Evolutionary conservation across 2,113 vertebrate species (phyloP).

Genomic region (Melanotaenia duboulayi): DNA sequence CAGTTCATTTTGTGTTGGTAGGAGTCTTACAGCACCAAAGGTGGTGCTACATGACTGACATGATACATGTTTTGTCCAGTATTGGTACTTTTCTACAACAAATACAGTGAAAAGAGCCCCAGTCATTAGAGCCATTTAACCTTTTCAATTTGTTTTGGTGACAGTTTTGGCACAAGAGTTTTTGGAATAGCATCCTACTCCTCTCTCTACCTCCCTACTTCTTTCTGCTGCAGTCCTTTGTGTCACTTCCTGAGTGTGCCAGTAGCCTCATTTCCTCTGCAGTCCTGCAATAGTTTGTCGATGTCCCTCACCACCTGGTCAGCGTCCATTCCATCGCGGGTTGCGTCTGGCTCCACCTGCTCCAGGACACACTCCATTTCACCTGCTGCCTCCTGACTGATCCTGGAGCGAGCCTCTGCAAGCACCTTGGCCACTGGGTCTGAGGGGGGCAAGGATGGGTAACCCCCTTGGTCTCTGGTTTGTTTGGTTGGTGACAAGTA

Average conservation of each 20-base stretch:
- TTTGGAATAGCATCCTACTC: constrained; percentile 58
- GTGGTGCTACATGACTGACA: constrained; percentile 51
- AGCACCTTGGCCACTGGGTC: constrained; percentile 90
- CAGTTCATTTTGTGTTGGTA: constrained; percentile 59
- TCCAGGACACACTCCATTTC: constrained; percentile 92
- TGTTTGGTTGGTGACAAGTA: constrained; percentile 96
- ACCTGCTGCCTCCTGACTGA: constrained; percentile 80
- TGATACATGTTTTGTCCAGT: constrained; percentile 59
- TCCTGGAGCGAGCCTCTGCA: constrained; percentile 88
- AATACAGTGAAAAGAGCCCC: constrained; percentile 68
- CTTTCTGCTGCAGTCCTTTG: constrained; percentile 33
- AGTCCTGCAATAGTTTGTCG: constrained; percentile 99
- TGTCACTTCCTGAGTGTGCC: constrained; percentile 91
- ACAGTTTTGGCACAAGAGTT: constrained; percentile 72
- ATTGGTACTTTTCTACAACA: constrained; percentile 62
- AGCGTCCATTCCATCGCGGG: constrained; percentile 91
- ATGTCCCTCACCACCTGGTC: constrained; percentile 98
- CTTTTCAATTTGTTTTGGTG: constrained; percentile 74
- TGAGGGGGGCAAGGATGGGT: constrained; percentile 77
- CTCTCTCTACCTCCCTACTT: constrained; percentile 43
- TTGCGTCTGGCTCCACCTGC: constrained; percentile 87
- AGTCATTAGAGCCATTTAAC: constrained; percentile 51
- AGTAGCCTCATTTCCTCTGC: constrained; percentile 89
- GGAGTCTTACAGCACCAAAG: constrained; percentile 48
- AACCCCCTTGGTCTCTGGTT: constrained; percentile 85